These are phyloP conservation scores for Ptychobarbus kaznakovi DNA, from an alignment of 2,797 vertebrate genomes.

Conservation along the genomic window DNA sequence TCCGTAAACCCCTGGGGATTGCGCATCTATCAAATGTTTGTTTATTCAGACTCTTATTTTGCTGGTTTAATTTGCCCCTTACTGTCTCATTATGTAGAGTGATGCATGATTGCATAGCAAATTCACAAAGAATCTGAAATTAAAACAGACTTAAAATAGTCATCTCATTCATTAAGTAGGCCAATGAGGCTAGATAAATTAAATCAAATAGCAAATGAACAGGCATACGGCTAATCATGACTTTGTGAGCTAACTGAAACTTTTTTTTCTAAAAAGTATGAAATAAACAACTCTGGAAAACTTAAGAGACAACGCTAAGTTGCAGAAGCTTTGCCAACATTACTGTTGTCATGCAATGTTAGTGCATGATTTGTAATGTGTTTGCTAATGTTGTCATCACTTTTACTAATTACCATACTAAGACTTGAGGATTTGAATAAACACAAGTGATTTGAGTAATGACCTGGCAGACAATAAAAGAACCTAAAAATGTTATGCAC, in stretches of 20 bases:
- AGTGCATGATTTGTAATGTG: background rate
- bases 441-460: background rate
- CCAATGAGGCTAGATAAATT: constrained; percentile 54
- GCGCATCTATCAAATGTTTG: constrained; percentile 57
- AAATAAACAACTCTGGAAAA: constrained; percentile 26
- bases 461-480: background rate
- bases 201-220: constrained; percentile 41
- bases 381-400: background rate
- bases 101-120: constrained; percentile 59
- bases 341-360: background rate
- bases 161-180: constrained; percentile 64
- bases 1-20: constrained; percentile 49
- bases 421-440: background rate
- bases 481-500: background rate
- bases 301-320: background rate
- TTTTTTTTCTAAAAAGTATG: constrained; percentile 10
- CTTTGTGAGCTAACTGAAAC: constrained; percentile 40
- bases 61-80: constrained; percentile 60
- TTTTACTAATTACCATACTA: background rate
- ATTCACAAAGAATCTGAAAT: constrained; percentile 57
- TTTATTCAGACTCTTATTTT: constrained; percentile 62
- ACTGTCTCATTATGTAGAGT: constrained; percentile 55
- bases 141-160: constrained; percentile 61
- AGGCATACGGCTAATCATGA: constrained; percentile 26
- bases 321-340: background rate